Base-by-base conservation (phyloP, 2,888 invertebrate species). In the Homarus gammarus region DNA sequence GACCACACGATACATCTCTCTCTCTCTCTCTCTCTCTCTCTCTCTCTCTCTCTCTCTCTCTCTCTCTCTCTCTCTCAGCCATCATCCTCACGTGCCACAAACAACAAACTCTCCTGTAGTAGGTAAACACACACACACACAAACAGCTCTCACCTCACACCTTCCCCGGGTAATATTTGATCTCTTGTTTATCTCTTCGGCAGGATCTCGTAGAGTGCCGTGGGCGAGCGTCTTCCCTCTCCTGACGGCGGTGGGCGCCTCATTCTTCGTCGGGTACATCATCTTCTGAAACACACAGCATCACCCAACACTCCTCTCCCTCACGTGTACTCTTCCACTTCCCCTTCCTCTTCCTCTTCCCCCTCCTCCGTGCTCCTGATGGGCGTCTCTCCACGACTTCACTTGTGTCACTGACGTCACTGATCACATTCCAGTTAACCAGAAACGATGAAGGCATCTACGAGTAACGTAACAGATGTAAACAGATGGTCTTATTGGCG, bases 251-350 rank as follows among this genome's bases (percentile, higher is more conserved):
- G 75, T 27, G 44, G 44, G n/a, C n/a, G n/a, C n/a, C n/a, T n/a
- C 38, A 27, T 27, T 22, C 27, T n/a, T 75, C 15, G 44, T 75
- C 1, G 12, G 44, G n/a, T 40, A 44, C 31, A 40, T 31, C 40
- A 36, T 73, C 73, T 75, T 75, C 75, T 75, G 75, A 75, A 44
- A 49, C 75, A 75, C 75, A 44, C 31, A 27, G 70, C 27, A 27
- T 33, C 31, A 33, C 31, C 36, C 70, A 18, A 18, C 33, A 31
- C 70, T 70, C 36, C 15, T 70, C 33, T 31, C 18, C 15, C 31
- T 70, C 70, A n/a, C 15, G 36, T 70, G 27, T 70, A n/a, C 70
- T 27, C 75, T 44, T n/a, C 38, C 73, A 12, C 38, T 18, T 1
- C 6, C 40, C n/a, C 33, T 70, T 36, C 31, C 15, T 15, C 40